Percentiles rank a stretch among this genome's conserved stretches.
phyloP scores from a whole-genome alignment of 2,113 vertebrate genomes.

The Dendrocopos noguchii region DNA sequence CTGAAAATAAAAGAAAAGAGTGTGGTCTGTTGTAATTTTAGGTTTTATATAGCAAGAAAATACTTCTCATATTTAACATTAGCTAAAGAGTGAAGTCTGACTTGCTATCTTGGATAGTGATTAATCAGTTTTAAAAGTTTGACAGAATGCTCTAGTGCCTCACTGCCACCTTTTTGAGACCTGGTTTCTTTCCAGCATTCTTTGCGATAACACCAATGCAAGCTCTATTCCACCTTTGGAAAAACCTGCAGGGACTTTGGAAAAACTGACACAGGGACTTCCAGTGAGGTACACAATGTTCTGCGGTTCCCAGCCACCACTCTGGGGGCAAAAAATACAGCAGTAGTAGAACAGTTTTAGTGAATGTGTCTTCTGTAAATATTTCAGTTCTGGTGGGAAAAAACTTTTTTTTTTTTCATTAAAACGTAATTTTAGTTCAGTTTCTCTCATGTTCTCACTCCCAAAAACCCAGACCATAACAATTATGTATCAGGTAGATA shows the following conservation, averaged over 20 bases:
- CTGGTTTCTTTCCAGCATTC: not conserved
- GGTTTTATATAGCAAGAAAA: not conserved
- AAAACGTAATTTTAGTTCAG: not conserved
- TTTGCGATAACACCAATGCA: accelerated
- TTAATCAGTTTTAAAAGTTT: not conserved
- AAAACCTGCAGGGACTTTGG: not conserved
- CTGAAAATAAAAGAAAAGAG: not conserved
- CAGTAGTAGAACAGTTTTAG: not conserved
- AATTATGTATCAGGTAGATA: not conserved
- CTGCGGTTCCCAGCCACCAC: not conserved
- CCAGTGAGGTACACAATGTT: accelerated
- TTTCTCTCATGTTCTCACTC: accelerated
- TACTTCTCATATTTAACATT: accelerated
- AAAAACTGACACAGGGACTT: not conserved
- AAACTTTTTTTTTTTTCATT: not conserved
- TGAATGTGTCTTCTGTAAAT: not conserved
- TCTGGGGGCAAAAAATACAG: not conserved
- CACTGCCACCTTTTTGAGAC: not conserved
- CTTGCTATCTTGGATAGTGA: not conserved
- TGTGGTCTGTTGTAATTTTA: not conserved
- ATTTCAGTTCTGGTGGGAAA: not conserved
- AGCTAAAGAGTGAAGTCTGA: not conserved
- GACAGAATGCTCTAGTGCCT: not conserved
- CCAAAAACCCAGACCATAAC: not conserved
- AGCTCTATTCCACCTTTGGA: not conserved